These are phyloP conservation scores for Amphipoea lucens DNA, from an alignment of 2,888 invertebrate genomes.

Conservation along the genomic window DNA sequence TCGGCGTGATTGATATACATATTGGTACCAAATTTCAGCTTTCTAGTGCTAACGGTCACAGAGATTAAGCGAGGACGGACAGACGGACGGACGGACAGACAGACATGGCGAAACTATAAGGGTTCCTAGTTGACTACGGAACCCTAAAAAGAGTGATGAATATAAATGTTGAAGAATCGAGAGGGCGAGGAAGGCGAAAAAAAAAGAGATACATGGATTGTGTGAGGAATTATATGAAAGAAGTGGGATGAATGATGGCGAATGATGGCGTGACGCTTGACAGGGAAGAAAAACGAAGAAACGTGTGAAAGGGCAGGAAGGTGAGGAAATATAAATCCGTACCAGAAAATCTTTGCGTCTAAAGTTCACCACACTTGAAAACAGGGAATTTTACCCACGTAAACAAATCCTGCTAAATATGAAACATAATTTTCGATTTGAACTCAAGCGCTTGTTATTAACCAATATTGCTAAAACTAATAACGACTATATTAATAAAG, in stretches of 20 bases:
- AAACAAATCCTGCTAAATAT: conserved; percentile 3
- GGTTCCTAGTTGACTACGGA: too few species aligned
- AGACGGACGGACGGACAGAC: too few species aligned
- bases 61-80: too few species aligned
- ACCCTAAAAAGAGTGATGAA: neutral
- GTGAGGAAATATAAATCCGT: too few species aligned
- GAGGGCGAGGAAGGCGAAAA: neutral
- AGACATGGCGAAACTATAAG: too few species aligned
- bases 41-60: too few species aligned
- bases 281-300: neutral
- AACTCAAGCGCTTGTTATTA: conserved; percentile 6
- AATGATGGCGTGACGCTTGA: neutral
- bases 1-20: too few species aligned
- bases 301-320: too few species aligned
- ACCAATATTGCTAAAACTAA: conserved; percentile 66
- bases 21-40: too few species aligned
- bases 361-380: too few species aligned
- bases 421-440: conserved; percentile 27
- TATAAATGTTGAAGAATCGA: neutral
- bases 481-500: conserved; percentile 79
- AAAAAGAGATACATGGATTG: neutral
- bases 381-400: neutral
- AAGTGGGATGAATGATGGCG: neutral
- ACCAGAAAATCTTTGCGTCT: too few species aligned
- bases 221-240: neutral